A percentile compares a stretch with the other conserved stretches of the same genome.
Conservation (phyloP, 2,888 invertebrate species). For the Lampropteryx suffumata region DNA sequence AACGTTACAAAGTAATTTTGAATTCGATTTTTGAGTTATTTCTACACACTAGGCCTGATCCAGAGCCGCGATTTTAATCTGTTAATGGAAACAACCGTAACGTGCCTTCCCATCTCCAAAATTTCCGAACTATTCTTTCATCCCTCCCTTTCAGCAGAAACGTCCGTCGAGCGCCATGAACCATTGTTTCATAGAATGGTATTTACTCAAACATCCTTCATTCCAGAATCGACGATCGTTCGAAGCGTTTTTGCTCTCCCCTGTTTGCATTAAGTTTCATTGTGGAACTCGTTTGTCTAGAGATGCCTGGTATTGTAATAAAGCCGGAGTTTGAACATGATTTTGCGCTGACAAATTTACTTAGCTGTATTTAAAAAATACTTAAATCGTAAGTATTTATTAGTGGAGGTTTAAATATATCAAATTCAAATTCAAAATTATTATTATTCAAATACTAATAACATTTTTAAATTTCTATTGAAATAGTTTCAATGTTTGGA, state of each 20-base stretch:
- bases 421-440: no score
- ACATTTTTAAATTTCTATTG: no score
- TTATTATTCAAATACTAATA: no score
- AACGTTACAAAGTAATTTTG: no score
- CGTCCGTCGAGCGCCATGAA: conserved; percentile 5
- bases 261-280: conserved; percentile 55
- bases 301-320: not conserved
- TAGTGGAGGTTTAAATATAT: no score
- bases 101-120: no score
- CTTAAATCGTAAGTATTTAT: no score
- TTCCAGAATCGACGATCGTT: conserved; percentile 52
- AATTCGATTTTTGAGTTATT: no score
- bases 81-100: not conserved
- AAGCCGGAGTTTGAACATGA: conserved; percentile 1
- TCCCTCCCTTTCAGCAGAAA: conserved; percentile 1
- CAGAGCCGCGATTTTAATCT: not conserved
- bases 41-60: no score
- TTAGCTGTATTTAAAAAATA: no score
- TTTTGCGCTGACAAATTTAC: no score
- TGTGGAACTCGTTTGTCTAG: conserved; percentile 16
- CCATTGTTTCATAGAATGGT: conserved; percentile 30
- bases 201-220: conserved; percentile 54
- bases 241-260: conserved; percentile 54
- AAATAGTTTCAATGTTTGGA: no score
- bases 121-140: conserved; percentile 9